A percentile compares a stretch with the other conserved stretches of the same genome.
phyloP scores from a whole-genome alignment of 2,113 vertebrate species.

The Pycnonotus jocosus region DNA sequence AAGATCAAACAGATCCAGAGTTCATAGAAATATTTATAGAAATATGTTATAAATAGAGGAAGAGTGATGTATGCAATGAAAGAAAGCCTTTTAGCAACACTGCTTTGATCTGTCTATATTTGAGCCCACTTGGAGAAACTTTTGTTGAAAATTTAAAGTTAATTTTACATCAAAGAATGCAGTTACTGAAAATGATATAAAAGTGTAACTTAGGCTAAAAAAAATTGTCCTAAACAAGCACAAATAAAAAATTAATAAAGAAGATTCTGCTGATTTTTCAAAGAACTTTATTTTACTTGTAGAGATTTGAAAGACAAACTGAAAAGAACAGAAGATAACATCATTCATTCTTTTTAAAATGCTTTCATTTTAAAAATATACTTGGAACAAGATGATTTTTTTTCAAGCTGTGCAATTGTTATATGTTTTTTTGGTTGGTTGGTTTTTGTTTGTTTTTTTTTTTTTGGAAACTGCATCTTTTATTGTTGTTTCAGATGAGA shows the following conservation, averaged over 20 bases:
- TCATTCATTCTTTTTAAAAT: not conserved
- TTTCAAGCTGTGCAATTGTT: constrained; percentile 15
- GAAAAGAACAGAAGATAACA: not conserved
- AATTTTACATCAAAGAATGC: not conserved
- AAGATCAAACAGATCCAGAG: not conserved
- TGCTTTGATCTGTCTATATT: not conserved
- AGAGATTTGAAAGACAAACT: not conserved
- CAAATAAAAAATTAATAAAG: not conserved
- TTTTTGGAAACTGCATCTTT: not conserved
- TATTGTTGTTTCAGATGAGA: not conserved
- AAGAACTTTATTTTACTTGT: not conserved
- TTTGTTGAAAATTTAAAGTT: not conserved
- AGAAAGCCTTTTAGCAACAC: not conserved
- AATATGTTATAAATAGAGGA: not conserved
- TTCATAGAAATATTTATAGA: not conserved
- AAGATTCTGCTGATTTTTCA: not conserved
- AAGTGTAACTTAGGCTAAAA: not conserved
- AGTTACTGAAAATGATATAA: not conserved
- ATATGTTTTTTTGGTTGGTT: not conserved
- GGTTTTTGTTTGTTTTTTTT: not conserved
- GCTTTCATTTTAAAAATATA: not conserved
- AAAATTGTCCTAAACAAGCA: not conserved
- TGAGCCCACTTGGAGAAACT: not conserved
- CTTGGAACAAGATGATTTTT: not conserved
- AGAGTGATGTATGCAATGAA: not conserved